phyloP scores from a whole-genome alignment of 2,797 vertebrate genomes.

The Karalla daura region DNA sequence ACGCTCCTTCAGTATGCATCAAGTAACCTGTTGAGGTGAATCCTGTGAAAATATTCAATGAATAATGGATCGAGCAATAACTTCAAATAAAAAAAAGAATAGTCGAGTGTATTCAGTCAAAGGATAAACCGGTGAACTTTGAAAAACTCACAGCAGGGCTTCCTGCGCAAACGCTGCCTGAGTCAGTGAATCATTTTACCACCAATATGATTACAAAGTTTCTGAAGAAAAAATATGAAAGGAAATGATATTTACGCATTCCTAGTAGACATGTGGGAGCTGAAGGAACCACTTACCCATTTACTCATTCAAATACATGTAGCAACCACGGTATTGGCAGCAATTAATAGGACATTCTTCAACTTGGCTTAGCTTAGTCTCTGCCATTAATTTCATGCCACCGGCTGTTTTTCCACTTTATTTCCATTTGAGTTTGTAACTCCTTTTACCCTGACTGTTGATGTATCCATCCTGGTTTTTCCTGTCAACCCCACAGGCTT shows the following conservation, averaged over 20 bases:
- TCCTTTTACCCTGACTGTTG: slow-evolving; percentile 11
- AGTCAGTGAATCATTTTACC: not conserved
- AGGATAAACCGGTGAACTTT: not conserved
- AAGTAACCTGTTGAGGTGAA: not conserved
- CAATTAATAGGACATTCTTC: slow-evolving; percentile 32
- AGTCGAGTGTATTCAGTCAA: not conserved
- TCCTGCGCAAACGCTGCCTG: not conserved
- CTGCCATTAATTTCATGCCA: slow-evolving; percentile 26
- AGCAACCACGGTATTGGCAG: slow-evolving; percentile 19
- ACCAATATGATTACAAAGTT: not conserved
- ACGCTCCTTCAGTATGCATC: not conserved
- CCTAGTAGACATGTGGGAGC: not conserved
- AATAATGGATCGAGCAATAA: not conserved
- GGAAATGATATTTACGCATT: not conserved
- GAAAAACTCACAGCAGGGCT: not conserved
- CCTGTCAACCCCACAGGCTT: slow-evolving; percentile 47
- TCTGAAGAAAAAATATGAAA: not conserved
- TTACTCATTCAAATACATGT: slow-evolving; percentile 18
- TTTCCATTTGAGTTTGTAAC: slow-evolving; percentile 28
- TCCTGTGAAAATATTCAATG: not conserved
- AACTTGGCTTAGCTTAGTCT: not conserved
- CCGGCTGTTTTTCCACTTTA: slow-evolving; percentile 36
- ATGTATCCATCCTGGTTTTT: slow-evolving; percentile 39
- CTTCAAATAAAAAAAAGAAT: not conserved
- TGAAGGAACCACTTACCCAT: not conserved